Base-by-base conservation (phyloP, 2,888 invertebrate genomes). In the Eurytoma californica region DNA sequence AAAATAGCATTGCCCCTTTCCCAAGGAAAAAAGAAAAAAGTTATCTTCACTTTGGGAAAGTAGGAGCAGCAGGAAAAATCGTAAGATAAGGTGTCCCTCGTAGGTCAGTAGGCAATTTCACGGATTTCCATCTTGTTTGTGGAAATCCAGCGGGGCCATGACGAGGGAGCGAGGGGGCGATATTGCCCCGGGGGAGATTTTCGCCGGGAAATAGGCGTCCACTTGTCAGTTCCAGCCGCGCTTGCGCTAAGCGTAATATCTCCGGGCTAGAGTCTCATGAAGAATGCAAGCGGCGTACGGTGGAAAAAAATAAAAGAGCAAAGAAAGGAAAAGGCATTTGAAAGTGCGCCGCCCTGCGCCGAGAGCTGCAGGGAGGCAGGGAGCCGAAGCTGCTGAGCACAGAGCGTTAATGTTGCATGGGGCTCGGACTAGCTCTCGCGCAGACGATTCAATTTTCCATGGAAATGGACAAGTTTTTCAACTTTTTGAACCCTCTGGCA, bases 401-500 rank as follows among this genome's bases (percentile, higher is more conserved):
- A 20, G 20, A 47, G 57, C 61, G 39, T 57, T n/a, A 73, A 66
- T 66, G 55, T 66, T 66, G 57, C 13, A 28, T 12, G 49, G 14
- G 39, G 39, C 67, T 75, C 68, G 14, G 24, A 24, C 24, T 24
- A 24, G 24, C 24, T 24, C 24, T 24, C 24, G 24, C 24, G 24
- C 2, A 24, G 24, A 24, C 24, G 24, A 75, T 75, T 68, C 39
- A 75, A 68, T 75, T 75, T 39, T 18, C 18, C 20, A 12, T 16
- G 55, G n/a, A 68, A 60, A 70, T 18, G 58, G 63, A 0, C n/a
- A 68, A 76, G 58, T 60, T 67, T n/a, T n/a, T n/a, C n/a, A 77
- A 72, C 47, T 77, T 77, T 72, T 49, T 4, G 24, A 24, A 60
- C 72, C 68, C 65, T 65, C 63, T 47, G 16, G 51, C 24, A 7